A percentile compares a stretch with the other conserved stretches of the same genome.
Evolutionary conservation across 2,797 vertebrate species (phyloP).

Genomic region (Prunella strophiata): DNA sequence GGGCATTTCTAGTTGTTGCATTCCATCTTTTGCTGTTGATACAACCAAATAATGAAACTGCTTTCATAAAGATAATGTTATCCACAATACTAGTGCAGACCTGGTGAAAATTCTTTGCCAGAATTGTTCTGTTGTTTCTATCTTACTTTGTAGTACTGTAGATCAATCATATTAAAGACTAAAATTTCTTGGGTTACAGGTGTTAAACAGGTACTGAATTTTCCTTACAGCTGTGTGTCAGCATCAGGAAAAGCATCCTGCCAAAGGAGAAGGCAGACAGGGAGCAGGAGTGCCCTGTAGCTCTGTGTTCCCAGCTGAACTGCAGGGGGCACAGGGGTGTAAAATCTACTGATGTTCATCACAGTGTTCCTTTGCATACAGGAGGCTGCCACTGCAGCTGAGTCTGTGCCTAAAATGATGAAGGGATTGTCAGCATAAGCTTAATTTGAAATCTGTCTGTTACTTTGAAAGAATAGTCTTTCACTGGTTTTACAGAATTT

Average conservation of each 20-base stretch:
- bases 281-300: not conserved
- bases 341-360: not conserved
- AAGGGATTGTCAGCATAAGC: not conserved
- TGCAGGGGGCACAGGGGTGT: not conserved
- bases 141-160: not conserved
- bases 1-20: not conserved
- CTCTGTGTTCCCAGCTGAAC: not conserved
- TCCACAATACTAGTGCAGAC: not conserved
- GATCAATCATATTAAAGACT: not conserved
- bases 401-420: not conserved
- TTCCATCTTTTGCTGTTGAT: not conserved
- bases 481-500: not conserved
- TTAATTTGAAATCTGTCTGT: not conserved
- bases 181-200: not conserved
- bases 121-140: not conserved
- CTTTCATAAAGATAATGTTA: not conserved
- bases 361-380: accelerated
- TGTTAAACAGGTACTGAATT: not conserved
- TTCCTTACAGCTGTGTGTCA: not conserved
- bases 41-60: not conserved
- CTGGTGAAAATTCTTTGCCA: not conserved
- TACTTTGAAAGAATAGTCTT: not conserved
- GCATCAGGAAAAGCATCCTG: not conserved
- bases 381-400: not conserved
- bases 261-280: not conserved